Evolutionary conservation across 2,113 vertebrate species (phyloP).

Genomic region (Tretioscincus oriximinensis): DNA sequence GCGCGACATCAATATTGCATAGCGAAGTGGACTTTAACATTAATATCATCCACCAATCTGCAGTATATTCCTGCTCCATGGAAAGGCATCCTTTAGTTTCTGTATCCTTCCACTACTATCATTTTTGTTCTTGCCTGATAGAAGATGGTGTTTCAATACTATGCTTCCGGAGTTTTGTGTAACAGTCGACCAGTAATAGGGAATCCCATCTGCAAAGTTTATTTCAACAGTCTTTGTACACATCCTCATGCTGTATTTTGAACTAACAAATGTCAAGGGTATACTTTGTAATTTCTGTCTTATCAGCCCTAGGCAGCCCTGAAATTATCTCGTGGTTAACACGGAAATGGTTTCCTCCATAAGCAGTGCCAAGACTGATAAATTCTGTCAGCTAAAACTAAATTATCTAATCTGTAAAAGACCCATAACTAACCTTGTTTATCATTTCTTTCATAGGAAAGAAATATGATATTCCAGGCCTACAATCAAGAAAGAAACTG

Average conservation of each 20-base stretch:
- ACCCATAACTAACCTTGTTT: neutral
- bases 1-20: too few relatives aligned
- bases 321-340: slow-evolving; percentile 22
- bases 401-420: neutral
- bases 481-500: neutral
- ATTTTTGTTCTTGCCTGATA: neutral
- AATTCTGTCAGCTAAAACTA: neutral
- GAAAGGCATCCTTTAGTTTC: neutral
- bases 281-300: neutral
- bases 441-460: slow-evolving; percentile 24
- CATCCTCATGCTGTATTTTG: neutral
- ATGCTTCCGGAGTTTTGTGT: neutral
- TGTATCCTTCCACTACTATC: neutral
- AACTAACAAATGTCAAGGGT: slow-evolving; percentile 20
- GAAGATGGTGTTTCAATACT: slow-evolving; percentile 1
- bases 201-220: slow-evolving; percentile 27
- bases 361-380: neutral
- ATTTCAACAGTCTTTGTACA: neutral
- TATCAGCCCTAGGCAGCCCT: slow-evolving; percentile 14
- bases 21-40: too few relatives aligned
- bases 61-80: neutral
- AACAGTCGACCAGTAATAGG: neutral
- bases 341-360: neutral
- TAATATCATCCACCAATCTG: too few relatives aligned
- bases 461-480: slow-evolving; percentile 5